Conservation (phyloP, 2,888 invertebrate species). For the Chydorus sphaericus region DNA sequence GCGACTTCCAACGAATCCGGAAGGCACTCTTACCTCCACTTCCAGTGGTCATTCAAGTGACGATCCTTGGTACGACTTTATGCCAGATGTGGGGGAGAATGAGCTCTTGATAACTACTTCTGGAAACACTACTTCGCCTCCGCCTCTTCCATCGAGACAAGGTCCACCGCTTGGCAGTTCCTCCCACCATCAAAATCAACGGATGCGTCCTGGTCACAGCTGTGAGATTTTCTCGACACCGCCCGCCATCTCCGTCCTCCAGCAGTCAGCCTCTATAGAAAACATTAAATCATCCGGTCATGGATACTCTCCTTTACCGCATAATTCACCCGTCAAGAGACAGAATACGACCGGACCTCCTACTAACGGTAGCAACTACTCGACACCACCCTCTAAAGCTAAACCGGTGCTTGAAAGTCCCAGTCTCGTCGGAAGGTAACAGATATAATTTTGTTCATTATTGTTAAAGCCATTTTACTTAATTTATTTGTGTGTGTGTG, state of each 20-base stretch:
- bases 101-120: slow-evolving; percentile 14
- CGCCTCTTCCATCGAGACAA: slow-evolving; percentile 32
- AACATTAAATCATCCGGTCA: neutral
- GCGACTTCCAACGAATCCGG: slow-evolving; percentile 29
- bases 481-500: too few relatives aligned
- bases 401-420: slow-evolving; percentile 9
- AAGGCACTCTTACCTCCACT: slow-evolving; percentile 44
- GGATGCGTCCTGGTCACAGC: neutral
- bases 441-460: too few relatives aligned
- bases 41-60: slow-evolving; percentile 47
- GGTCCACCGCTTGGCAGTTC: slow-evolving; percentile 24
- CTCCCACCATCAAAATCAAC: slow-evolving; percentile 8
- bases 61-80: slow-evolving; percentile 42
- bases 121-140: slow-evolving; percentile 28
- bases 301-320: neutral
- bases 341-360: neutral
- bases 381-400: slow-evolving; percentile 2
- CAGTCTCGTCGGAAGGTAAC: neutral
- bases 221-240: slow-evolving; percentile 16
- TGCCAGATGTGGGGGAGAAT: slow-evolving; percentile 24
- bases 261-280: slow-evolving; percentile 2
- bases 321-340: neutral
- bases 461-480: too few relatives aligned
- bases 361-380: too few relatives aligned
- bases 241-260: neutral